Conservation (phyloP, 2,797 vertebrate species). For the Sebastes matsubarae region DNA sequence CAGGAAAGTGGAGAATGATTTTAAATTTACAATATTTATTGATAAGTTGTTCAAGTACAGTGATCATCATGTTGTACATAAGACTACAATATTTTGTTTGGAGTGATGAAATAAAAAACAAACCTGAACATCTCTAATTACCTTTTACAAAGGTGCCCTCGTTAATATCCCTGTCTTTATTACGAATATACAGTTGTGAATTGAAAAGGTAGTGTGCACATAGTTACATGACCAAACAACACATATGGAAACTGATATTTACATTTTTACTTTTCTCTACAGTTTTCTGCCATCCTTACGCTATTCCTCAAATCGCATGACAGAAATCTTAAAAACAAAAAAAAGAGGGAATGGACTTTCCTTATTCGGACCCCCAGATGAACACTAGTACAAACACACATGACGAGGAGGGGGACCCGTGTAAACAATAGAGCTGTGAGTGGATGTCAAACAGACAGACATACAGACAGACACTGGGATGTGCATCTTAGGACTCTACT, state of each 20-base stretch:
- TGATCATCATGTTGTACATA: conserved; percentile 55
- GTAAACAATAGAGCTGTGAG: conserved; percentile 64
- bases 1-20: neutral
- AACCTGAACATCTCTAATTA: conserved; percentile 9
- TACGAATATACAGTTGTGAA: conserved; percentile 24
- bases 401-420: conserved; percentile 27
- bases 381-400: conserved; percentile 52
- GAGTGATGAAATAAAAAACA: conserved; percentile 44
- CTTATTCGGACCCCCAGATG: conserved; percentile 14
- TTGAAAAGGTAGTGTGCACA: conserved; percentile 47
- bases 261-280: conserved; percentile 19
- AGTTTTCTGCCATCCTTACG: neutral
- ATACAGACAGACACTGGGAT: conserved; percentile 37
- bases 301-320: conserved; percentile 5
- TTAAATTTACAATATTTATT: conserved; percentile 68
- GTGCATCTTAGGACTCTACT: conserved; percentile 56
- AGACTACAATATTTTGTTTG: conserved; percentile 47
- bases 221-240: conserved; percentile 45
- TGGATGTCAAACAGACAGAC: conserved; percentile 36
- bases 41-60: conserved; percentile 57
- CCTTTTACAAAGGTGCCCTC: conserved; percentile 40
- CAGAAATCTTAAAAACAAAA: conserved; percentile 11
- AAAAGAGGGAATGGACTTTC: conserved; percentile 9
- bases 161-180: conserved; percentile 37
- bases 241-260: conserved; percentile 43